Conservation (phyloP, 1,140 invertebrate genomes). For the Thaumatotibia leucotreta region DNA sequence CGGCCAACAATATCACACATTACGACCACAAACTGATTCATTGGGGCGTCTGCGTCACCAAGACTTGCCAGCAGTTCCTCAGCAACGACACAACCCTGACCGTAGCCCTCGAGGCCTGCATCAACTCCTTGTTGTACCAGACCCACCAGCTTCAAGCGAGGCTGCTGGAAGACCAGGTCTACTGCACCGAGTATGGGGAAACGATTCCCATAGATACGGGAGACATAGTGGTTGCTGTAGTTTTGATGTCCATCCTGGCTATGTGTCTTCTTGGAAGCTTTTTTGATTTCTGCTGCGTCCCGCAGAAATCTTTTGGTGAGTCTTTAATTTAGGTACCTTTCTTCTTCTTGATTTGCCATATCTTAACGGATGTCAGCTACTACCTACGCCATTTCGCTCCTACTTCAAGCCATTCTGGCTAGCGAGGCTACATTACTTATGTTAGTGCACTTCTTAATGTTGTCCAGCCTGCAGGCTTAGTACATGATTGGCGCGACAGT, state of each 20-base stretch:
- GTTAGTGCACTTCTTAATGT: too few relatives aligned
- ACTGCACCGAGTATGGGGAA: neutral
- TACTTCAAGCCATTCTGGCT: too few relatives aligned
- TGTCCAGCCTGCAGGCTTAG: too few relatives aligned
- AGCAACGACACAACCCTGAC: neutral
- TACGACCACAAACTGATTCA: too few relatives aligned
- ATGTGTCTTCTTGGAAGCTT: neutral
- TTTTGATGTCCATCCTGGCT: neutral
- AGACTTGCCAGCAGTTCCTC: neutral
- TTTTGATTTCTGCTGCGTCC: neutral
- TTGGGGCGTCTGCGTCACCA: slow-evolving; percentile 52
- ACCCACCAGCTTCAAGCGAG: neutral
- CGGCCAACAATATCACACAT: slow-evolving; percentile 28
- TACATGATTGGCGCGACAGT: too few relatives aligned
- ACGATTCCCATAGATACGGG: neutral
- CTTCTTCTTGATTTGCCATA: too few relatives aligned
- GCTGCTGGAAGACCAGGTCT: neutral
- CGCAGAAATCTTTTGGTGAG: too few relatives aligned
- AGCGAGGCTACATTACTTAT: too few relatives aligned
- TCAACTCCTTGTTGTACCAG: neutral
- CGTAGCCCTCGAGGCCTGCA: neutral
- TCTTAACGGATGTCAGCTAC: too few relatives aligned
- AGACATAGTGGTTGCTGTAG: neutral
- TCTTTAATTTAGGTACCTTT: too few relatives aligned
- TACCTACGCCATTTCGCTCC: too few relatives aligned